Evolutionary conservation across 2,113 vertebrate genomes (phyloP).

Genomic region (Triplophysa tibetana): DNA sequence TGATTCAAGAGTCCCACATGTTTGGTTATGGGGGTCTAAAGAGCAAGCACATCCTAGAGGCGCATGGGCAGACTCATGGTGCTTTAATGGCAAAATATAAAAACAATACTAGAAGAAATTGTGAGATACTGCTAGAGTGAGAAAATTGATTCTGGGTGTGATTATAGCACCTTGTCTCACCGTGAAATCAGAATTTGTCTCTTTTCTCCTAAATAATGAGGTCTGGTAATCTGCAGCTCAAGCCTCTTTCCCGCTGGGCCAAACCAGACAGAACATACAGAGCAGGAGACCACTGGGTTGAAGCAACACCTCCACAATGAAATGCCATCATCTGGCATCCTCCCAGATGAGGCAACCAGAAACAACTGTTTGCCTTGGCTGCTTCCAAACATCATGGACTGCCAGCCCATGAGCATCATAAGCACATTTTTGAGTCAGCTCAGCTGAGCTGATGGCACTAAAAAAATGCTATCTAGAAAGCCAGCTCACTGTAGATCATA

Average conservation of each 20-base stretch:
- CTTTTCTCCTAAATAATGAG: conserved; percentile 28
- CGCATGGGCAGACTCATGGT: not conserved
- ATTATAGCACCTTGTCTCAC: conserved; percentile 37
- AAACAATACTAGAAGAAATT: not conserved
- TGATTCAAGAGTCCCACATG: conserved; percentile 26
- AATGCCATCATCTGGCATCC: conserved; percentile 4
- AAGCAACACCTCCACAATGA: conserved; percentile 32
- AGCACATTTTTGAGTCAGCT: too few relatives aligned
- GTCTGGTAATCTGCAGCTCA: conserved; percentile 47
- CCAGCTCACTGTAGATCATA: not conserved
- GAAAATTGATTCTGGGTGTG: conserved; percentile 21
- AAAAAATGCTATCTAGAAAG: not conserved
- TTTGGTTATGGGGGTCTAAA: conserved; percentile 14
- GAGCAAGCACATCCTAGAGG: not conserved
- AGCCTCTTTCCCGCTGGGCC: conserved; percentile 47
- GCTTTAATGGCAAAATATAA: not conserved
- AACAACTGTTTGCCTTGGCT: not conserved
- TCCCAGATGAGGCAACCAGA: conserved; percentile 37
- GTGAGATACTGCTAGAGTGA: not conserved
- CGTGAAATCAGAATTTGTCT: conserved; percentile 25
- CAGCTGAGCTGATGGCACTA: not conserved
- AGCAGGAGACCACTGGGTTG: conserved; percentile 26
- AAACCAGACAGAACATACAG: conserved; percentile 52
- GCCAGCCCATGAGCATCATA: not conserved
- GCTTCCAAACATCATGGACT: not conserved